These are phyloP conservation scores for Lochmaea capreae DNA, from an alignment of 2,888 invertebrate genomes.

Conservation along the genomic window DNA sequence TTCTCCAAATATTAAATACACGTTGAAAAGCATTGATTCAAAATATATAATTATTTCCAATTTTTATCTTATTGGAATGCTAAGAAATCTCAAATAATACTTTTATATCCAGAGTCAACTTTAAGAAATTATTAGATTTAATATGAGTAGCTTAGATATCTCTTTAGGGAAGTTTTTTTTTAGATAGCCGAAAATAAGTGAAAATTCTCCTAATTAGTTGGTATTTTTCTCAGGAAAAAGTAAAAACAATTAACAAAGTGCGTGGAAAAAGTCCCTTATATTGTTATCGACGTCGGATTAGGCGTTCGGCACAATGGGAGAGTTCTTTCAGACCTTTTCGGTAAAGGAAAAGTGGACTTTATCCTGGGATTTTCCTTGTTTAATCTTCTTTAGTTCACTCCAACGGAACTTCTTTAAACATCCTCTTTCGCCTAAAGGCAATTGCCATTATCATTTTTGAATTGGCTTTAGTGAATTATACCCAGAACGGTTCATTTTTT, in stretches of 20 bases:
- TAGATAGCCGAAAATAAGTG: neutral
- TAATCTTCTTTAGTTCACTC: conserved; percentile 18
- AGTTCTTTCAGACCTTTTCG: conserved; percentile 10
- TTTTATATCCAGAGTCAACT: neutral
- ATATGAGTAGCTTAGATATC: neutral
- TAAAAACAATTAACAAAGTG: conserved; percentile 32
- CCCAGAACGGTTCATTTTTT: neutral
- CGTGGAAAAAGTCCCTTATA: conserved; percentile 27
- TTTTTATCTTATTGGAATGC: too few relatives aligned
- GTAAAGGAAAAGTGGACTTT: conserved; percentile 16
- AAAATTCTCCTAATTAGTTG: conserved; percentile 23
- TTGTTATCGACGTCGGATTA: conserved; percentile 29
- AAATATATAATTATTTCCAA: too few relatives aligned
- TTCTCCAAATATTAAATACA: too few relatives aligned
- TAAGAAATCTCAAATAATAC: neutral
- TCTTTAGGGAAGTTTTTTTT: neutral
- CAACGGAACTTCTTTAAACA: conserved; percentile 21
- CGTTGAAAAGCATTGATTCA: too few relatives aligned
- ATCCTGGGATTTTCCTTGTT: conserved; percentile 27
- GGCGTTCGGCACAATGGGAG: conserved; percentile 18
- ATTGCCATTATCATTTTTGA: conserved; percentile 22
- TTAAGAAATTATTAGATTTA: neutral
- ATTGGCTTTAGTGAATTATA: conserved; percentile 24
- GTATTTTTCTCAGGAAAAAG: conserved; percentile 16
- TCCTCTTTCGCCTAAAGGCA: neutral